These are phyloP conservation scores for Tolmerus cingulatus DNA, from an alignment of 2,888 invertebrate species.

Conservation along the genomic window DNA sequence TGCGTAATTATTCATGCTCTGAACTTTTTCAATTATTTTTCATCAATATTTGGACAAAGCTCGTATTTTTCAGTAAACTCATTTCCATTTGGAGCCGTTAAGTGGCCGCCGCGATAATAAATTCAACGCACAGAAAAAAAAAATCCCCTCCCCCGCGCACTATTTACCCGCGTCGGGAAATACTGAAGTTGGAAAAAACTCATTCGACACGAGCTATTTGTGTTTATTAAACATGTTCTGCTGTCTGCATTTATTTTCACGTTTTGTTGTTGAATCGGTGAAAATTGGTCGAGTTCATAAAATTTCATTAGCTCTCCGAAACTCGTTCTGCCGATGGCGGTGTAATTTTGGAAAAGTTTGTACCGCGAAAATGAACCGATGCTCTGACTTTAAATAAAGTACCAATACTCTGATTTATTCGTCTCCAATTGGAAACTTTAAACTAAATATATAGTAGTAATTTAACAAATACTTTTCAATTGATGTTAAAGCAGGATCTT, in stretches of 20 bases:
- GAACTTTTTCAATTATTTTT: slow-evolving; percentile 9
- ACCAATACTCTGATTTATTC: background rate
- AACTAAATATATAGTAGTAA: background rate
- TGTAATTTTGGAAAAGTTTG: background rate
- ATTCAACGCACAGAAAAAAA: background rate
- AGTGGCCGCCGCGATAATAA: background rate
- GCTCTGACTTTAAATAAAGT: background rate
- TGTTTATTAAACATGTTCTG: slow-evolving; percentile 11
- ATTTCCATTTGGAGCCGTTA: slow-evolving; percentile 7
- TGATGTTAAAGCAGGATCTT: too few species aligned
- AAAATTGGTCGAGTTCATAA: background rate
- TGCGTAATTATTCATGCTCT: slow-evolving; percentile 15
- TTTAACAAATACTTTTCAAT: too few species aligned
- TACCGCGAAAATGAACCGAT: background rate
- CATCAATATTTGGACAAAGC: slow-evolving; percentile 27
- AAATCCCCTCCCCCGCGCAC: background rate
- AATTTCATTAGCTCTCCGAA: background rate
- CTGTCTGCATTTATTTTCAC: slow-evolving; percentile 1
- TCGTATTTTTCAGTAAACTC: slow-evolving; percentile 11
- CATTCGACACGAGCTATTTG: slow-evolving; percentile 17
- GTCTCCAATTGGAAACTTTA: background rate
- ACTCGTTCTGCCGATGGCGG: background rate
- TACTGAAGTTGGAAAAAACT: background rate
- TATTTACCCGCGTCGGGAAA: background rate
- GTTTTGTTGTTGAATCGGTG: background rate